Evolutionary conservation across 2,113 vertebrate genomes (phyloP), one percentile per base, ranked within the genome.

Genomic region (Pithys albifrons): DNA sequence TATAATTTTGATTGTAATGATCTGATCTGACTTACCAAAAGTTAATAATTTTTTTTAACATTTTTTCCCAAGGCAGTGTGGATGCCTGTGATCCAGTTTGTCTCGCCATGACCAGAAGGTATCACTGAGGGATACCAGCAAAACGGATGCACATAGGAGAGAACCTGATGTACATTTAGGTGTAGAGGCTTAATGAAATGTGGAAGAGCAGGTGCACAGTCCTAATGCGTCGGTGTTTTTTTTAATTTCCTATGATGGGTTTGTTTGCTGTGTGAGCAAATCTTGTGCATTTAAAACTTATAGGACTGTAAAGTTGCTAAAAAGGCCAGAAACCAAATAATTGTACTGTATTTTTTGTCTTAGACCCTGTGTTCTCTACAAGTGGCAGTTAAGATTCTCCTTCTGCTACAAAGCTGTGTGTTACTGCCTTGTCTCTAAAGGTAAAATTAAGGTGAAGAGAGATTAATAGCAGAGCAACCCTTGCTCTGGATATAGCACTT

Each of bases 161-260:
- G 80, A 86, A 54, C 89, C 58, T 92, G 87, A 83, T 17, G 45
- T 78, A 76, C 73, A 28, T 67, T 67, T 88, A 90, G 90, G 69
- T 62, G 84, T 76, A 88, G 95, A 95, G 81, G 64, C 82, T 89
- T 96, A 93, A 87, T 95, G 94, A 95, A 96, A 94, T 89, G 89
- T 88, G 95, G 91, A 89, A 90, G 81, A 95, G 91, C 96, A 95
- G 91, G 94, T 96, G 93, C 82, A 76, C 73, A 31, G 59, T 66
- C 96, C 87, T 93, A 79, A 91, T 57, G 49, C 71, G 62, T 72
- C 0, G 23, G 65, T 85, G 33, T 4, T 28, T 64, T 85, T 72
- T 70, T 87, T 85, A 14, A 69, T 95, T 71, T 79, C 57, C 69
- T 96, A 52, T 86, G 65, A 80, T 48, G 54, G 89, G 69, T 73